Base-by-base conservation (phyloP, 2,888 invertebrate species). In the Neoascia interrupta region DNA sequence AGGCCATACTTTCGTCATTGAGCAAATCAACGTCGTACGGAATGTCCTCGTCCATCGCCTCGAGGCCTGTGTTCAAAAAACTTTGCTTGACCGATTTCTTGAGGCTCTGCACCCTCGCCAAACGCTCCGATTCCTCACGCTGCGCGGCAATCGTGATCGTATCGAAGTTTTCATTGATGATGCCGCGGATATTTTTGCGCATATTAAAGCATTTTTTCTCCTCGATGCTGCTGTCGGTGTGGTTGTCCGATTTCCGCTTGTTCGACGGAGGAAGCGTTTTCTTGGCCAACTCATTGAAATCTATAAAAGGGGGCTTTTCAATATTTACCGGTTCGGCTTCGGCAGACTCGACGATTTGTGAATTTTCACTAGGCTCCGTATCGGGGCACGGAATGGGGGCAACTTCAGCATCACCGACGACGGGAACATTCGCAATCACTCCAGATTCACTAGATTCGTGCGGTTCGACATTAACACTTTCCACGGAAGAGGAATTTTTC, bases 111-210 rank as follows among this genome's bases (percentile, higher is more conserved):
- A 96, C 95, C 47, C 96, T 90, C 3, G 94, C 92, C 82, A 96
- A 90, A 86, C 96, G 91, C 88, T 98, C 97, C 81, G 95, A 94
- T 90, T 98, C 98, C 87, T 96, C 97, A 26, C 96, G 90, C 87
- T 98, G 98, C 0, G 98, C 98, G 18, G 94, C 94, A 58, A 97
- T 89, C 1, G 98, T 98, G 10, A 96, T 95, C 79, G 96, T 96
- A 86, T 98, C 98, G 80, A 98, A 89, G 79, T 95, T 95, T 85
- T 97, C 97, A 85, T 96, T 95, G 93, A 97, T 94, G 5, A 98
- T 97, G 89, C 97, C 97, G 64, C 97, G 92, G 83, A 97, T 97
- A 85, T 97, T 97, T 76, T 95, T 92, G 36, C 97, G 91, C 85
- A 96, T 91, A 87, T 94, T 94, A 37, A 82, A 84, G 54, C 82